Base-by-base conservation (phyloP, 2,113 vertebrate species). In the Psittacara wagleri region DNA sequence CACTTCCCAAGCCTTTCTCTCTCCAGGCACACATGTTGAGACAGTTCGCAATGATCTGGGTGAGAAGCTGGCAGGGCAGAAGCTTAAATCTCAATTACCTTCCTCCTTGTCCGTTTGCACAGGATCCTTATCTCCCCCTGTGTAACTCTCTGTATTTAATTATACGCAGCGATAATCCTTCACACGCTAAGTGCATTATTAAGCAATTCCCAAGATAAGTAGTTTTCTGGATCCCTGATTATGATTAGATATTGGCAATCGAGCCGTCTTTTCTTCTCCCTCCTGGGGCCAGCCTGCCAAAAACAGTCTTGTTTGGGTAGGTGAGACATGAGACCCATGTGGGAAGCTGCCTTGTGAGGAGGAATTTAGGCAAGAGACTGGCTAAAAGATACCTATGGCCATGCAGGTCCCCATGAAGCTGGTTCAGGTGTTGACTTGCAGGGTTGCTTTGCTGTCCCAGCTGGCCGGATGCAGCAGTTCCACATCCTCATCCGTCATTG, bases 41-140 rank as follows among this genome's bases (percentile, higher is more conserved):
- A 69, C 95, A 96, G 54, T 69, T 94, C 17, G 1, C 68, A 20
- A 10, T 35, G 88, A 92, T 73, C 76, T 61, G 35, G 73, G 64
- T 52, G 88, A 96, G 88, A 74, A 94, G 73, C 74, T 93, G 94
- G 90, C 93, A 90, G 55, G 74, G 75, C 44, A 96, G 83, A 63
- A 88, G 49, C 92, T 61, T 54, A 76, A 49, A 87, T 94, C 81
- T 89, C 94, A 94, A 77, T 96, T 94, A 85, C 49, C 49, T 92
- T 79, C 81, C 83, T 91, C 22, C 83, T 87, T 22, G 31, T 87
- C 92, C 66, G 2, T 87, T 96, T 85, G 92, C 78, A 27, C 67
- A 52, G 95, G 94, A 94, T 94, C 86, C 59, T 97, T 97, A 97
- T 83, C 75, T 67, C 66, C 33, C 37, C 33, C n/a, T 12, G 1